These are phyloP conservation scores for Lagenorhynchus albirostris DNA, from an alignment of 2,113 vertebrate genomes.

Conservation along the genomic window DNA sequence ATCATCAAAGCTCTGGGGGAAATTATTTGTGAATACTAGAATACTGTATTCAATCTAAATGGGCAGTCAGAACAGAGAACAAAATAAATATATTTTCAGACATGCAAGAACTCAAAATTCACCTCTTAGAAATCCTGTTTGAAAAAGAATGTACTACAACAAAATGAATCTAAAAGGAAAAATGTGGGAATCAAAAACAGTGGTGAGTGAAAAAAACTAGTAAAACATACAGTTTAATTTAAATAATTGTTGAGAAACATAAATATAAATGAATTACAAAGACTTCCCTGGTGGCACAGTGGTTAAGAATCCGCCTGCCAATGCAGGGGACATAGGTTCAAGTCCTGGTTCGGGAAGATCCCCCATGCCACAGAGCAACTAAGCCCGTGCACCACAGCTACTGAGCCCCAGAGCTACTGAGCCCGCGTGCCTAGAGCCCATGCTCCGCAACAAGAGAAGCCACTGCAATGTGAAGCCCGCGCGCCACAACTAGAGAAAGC, in stretches of 20 bases:
- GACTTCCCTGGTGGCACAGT: too few relatives aligned
- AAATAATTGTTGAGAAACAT: not conserved
- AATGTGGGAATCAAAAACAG: not conserved
- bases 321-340: too few relatives aligned
- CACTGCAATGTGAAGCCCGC: rapidly evolving
- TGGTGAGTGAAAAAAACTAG: not conserved
- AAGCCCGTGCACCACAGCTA: too few relatives aligned
- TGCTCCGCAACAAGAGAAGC: too few relatives aligned
- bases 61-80: not conserved
- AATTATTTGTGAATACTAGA: constrained; percentile 13
- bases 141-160: not conserved
- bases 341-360: too few relatives aligned
- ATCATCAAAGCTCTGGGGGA: not conserved
- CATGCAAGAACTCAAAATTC: not conserved
- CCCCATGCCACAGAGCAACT: too few relatives aligned
- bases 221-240: not conserved
- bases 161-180: not conserved
- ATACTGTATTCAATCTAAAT: not conserved
- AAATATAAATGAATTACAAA: not conserved
- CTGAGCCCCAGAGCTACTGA: too few relatives aligned
- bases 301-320: too few relatives aligned
- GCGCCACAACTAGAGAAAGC: too few relatives aligned
- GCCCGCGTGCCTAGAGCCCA: too few relatives aligned
- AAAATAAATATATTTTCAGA: not conserved
- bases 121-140: not conserved